These are phyloP conservation scores for Manacus vitellinus DNA, from an alignment of 2,113 vertebrate species.

Conservation along the genomic window DNA sequence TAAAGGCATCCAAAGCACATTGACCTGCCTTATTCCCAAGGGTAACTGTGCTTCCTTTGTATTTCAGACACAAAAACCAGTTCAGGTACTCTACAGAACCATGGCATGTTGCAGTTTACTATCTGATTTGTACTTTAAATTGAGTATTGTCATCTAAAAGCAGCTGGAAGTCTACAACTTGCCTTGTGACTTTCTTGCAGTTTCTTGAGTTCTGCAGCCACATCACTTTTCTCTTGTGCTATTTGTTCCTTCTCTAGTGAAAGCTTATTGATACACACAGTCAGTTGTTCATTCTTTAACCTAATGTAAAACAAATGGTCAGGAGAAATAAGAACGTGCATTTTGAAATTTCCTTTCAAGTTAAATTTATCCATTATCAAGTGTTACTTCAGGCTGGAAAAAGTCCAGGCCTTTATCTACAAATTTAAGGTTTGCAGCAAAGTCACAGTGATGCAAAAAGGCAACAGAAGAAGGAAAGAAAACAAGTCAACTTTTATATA, in stretches of 20 bases:
- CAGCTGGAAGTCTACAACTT: constrained; percentile 31
- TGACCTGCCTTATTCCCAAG: background rate
- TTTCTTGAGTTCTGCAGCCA: constrained; percentile 65
- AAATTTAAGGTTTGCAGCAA: background rate
- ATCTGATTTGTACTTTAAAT: background rate
- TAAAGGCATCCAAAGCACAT: background rate
- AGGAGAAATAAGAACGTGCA: background rate
- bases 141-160: background rate
- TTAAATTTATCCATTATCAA: background rate
- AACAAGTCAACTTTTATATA: background rate
- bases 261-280: constrained; percentile 70
- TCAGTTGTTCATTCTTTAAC: constrained; percentile 75
- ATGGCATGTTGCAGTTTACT: background rate
- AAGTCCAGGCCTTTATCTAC: background rate
- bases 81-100: background rate
- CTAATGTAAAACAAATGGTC: constrained; percentile 68
- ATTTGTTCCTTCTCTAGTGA: constrained; percentile 79
- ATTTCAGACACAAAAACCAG: background rate
- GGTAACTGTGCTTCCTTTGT: background rate
- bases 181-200: constrained; percentile 79
- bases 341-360: background rate
- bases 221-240: constrained; percentile 67
- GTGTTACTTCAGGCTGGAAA: background rate
- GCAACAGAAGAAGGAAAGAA: background rate
- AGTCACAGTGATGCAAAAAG: background rate